Base-by-base conservation (phyloP, 2,797 vertebrate genomes). In the Malurus splendens region DNA sequence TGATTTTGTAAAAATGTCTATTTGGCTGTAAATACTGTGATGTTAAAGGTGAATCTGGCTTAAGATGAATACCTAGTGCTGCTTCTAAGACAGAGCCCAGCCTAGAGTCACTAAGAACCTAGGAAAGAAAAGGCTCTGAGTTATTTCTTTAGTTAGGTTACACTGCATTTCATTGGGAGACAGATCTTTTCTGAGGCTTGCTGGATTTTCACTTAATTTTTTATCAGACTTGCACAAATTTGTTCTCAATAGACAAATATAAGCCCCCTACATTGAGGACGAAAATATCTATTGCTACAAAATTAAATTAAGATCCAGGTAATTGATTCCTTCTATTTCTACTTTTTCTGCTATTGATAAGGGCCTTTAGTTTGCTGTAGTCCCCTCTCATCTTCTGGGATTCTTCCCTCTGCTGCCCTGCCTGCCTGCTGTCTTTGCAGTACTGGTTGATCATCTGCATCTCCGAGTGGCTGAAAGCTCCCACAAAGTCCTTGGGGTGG, bases 261-360 rank as follows among this genome's bases (percentile, higher is more conserved):
- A 92, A 89, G 90, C 65, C 91, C 90, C 67, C 90, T 95, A 75
- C 39, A 47, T 47, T 87, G 80, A 92, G 78, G 82, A 70, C 76
- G 87, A 89, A 82, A 51, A 59, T 36, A 88, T 50, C 57, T 91
- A 44, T 45, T 70, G 41, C 42, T 78, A 57, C 14, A 85, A 66
- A 44, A 72, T 55, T 82, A 86, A 65, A 96, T 97, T 99, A 97
- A 87, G 98, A 96, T 42, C 97, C 97, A 8, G 98, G 98, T 85
- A 98, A 94, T 88, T 99, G 98, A 88, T 99, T 98, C 61, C 99
- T 98, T 82, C 99, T 98, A 91, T 99, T 99, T 84, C 99, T 98
- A 96, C 98, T 99, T 98, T 99, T 99, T 78, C 98, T 97, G 81
- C 97, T 98, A 80, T 98, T 99, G 94, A 99, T 97, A 89, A 99